phyloP scores from a whole-genome alignment of 2,888 invertebrate genomes.

The Xylocampa areola region DNA sequence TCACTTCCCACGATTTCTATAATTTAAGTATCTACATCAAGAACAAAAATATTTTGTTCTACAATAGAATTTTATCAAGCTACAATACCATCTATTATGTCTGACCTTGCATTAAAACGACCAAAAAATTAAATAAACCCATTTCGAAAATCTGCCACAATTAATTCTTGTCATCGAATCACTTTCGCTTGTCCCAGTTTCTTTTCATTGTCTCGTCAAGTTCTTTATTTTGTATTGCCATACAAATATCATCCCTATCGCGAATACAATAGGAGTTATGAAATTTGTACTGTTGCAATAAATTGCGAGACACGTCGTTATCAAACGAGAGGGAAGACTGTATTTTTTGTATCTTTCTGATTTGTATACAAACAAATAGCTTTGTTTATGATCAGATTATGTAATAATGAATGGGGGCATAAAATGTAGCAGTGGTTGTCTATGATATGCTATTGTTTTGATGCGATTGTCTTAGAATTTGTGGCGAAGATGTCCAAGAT shows the following conservation, averaged over 20 bases:
- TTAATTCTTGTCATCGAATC: constrained; percentile 57
- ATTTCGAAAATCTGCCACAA: constrained; percentile 53
- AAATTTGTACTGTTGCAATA: constrained; percentile 9
- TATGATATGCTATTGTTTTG: constrained; percentile 36
- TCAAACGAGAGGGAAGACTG: constrained; percentile 26
- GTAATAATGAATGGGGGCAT: constrained; percentile 34
- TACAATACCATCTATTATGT: constrained; percentile 28
- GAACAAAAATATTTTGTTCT: constrained; percentile 6
- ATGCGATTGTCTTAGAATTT: constrained; percentile 12
- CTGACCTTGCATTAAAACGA: constrained; percentile 51
- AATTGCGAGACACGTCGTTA: constrained; percentile 37
- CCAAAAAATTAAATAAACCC: constrained; percentile 46
- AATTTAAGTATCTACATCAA: constrained; percentile 20
- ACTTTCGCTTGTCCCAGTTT: constrained; percentile 58
- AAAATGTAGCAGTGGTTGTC: constrained; percentile 25
- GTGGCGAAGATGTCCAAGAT: neutral
- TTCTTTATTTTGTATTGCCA: constrained; percentile 20
- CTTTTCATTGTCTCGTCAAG: constrained; percentile 46
- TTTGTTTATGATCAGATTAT: constrained; percentile 43
- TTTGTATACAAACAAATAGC: constrained; percentile 43
- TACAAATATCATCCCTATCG: constrained; percentile 41
- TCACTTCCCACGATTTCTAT: constrained; percentile 45
- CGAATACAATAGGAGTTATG: constrained; percentile 22
- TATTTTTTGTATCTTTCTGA: constrained; percentile 25
- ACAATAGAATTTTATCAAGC: constrained; percentile 25